Conservation (phyloP, 2,888 invertebrate species). For the Merodon equestris region DNA sequence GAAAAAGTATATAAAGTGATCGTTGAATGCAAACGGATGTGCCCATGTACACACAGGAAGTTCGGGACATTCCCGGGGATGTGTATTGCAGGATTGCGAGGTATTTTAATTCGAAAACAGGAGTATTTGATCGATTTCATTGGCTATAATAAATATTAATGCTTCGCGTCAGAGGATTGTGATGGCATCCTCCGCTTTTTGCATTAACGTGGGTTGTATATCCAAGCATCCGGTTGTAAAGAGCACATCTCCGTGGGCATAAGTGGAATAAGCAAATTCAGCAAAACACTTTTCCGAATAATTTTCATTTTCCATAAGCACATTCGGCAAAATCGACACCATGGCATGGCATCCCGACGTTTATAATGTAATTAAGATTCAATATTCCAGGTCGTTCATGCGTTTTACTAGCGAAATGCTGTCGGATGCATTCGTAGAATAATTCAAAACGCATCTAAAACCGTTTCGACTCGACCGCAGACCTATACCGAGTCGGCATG, state of each 20-base stretch:
- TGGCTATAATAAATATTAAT: no score
- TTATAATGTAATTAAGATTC: conserved; percentile 48
- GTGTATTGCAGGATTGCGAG: no score
- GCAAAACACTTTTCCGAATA: neutral
- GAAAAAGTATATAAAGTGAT: conserved; percentile 3
- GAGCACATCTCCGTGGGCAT: neutral
- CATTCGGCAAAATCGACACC: no score
- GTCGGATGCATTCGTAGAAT: conserved; percentile 17
- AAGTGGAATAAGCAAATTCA: neutral
- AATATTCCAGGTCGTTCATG: conserved; percentile 35
- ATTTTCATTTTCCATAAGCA: no score
- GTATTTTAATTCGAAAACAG: no score
- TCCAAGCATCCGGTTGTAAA: neutral
- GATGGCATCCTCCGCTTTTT: no score
- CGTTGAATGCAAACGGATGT: neutral
- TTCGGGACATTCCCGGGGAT: no score
- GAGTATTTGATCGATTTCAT: no score
- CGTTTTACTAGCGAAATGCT: conserved; percentile 8
- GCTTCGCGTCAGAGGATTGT: no score
- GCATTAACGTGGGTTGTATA: no score
- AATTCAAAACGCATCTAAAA: conserved; percentile 24
- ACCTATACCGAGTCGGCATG: neutral
- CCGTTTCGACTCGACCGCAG: neutral
- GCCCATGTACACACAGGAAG: no score
- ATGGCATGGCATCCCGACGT: conserved; percentile 6